Evolutionary conservation across 2,888 invertebrate genomes (phyloP), one percentile per base, ranked within the genome.

Genomic region (Dolichopus griseipennis): DNA sequence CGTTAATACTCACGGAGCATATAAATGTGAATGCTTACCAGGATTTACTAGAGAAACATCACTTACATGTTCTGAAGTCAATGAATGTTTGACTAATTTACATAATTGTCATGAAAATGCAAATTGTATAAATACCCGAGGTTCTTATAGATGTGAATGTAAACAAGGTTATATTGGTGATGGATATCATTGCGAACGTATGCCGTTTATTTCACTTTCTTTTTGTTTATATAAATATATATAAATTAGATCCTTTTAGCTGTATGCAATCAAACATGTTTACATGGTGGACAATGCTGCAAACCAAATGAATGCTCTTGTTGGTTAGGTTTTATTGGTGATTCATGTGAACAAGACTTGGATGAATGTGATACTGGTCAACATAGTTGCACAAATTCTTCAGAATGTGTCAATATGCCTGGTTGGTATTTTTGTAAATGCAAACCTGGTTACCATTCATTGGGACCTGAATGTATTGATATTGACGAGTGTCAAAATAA

Each of bases 361-460:
- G 91, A 95, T 83, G 95, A 94, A 83, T 94, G 94, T 83, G 83
- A 85, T 21, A 84, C 87, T 72, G 86, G 87, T 71, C 83, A 86
- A 68, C 87, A 89, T 75, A 84, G 87, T 70, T 94, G 94, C 82
- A 88, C 89, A 73, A 84, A 86, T 73, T 87, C 90, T 73, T 91
- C 93, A 67, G 84, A 85, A 68, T 94, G 94, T 82, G 87, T 92
- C 81, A 94, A 94, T 83, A 90, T 90, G 85, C 92, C 92, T 64
- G 94, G 94, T 74, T 93, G 92, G 87, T 93, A 92, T 83, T 90
- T 92, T 81, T 95, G 95, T 82, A 88, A 90, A 74, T 94, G 94
- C 81, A 87, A 88, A 73, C 85, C 87, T 69, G 94, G 94, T 6
- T 94, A 90, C 82, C 85, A 86, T 22, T 85, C 86, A 70, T 84